A percentile compares a stretch with the other conserved stretches of the same genome.
Evolutionary conservation across 2,113 vertebrate genomes (phyloP).

Genomic region (Pipa parva): DNA sequence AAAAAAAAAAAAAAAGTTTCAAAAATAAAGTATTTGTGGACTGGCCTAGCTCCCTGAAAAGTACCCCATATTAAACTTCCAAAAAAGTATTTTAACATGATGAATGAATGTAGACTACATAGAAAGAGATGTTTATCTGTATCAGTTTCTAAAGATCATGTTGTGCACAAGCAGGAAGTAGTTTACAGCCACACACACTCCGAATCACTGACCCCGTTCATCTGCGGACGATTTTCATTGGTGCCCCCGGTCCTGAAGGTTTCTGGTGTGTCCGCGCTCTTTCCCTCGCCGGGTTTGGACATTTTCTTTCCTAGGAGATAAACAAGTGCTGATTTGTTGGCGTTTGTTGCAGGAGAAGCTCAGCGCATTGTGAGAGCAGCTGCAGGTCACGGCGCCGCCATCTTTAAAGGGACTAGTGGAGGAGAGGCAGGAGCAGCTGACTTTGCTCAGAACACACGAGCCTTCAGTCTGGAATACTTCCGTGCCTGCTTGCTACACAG

Average conservation of each 20-base stretch:
- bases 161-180: no score
- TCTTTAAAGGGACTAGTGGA: slow-evolving; percentile 63
- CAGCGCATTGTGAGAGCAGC: slow-evolving; percentile 45
- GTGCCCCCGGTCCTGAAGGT: slow-evolving; percentile 44
- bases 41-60: no score
- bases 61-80: no score
- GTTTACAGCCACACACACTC: no score
- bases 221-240: slow-evolving; percentile 70
- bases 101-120: no score
- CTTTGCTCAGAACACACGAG: slow-evolving; percentile 43
- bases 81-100: no score
- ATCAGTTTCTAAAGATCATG: no score
- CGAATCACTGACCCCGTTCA: slow-evolving; percentile 77
- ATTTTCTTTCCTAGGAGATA: slow-evolving; percentile 72
- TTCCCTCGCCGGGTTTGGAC: slow-evolving; percentile 63
- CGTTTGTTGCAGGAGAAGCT: neutral
- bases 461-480: slow-evolving; percentile 26
- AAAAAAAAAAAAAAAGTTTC: no score
- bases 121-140: no score
- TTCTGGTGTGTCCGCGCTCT: slow-evolving; percentile 46
- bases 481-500: slow-evolving; percentile 22
- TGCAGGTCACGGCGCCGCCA: slow-evolving; percentile 67
- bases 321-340: slow-evolving; percentile 37
- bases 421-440: slow-evolving; percentile 44
- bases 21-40: no score